phyloP scores from a whole-genome alignment of 2,888 invertebrate genomes.

The Tenthredo amoena region DNA sequence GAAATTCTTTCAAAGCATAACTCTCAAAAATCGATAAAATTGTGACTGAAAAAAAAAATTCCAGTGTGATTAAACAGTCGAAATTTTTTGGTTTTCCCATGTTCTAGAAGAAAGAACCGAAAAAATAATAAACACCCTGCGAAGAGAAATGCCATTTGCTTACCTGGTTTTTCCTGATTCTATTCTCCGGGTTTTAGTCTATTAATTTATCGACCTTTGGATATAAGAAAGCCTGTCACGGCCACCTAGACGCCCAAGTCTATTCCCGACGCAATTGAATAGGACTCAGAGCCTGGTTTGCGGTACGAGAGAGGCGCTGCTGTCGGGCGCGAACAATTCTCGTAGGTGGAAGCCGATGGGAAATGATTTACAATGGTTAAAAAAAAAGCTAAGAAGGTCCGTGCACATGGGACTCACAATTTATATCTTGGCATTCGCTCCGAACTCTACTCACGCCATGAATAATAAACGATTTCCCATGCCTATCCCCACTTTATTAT shows the following conservation, averaged over 20 bases:
- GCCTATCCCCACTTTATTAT: not conserved
- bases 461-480: slow-evolving; percentile 10
- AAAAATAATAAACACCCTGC: not conserved
- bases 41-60: not conserved
- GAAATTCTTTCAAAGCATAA: not conserved
- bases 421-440: slow-evolving; percentile 4
- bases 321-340: slow-evolving; percentile 43
- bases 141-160: not conserved
- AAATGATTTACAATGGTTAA: slow-evolving; percentile 59
- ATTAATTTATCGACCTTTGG: slow-evolving; percentile 18
- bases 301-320: not conserved
- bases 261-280: not conserved
- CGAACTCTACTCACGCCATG: not conserved
- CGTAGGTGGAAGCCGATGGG: slow-evolving; percentile 61
- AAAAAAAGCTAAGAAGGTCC: not conserved
- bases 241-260: not conserved
- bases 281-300: not conserved
- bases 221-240: not conserved
- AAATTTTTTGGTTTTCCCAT: too few species aligned
- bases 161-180: not conserved
- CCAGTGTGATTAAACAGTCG: too few species aligned
- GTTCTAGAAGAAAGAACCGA: not conserved
- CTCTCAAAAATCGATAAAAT: too few species aligned
- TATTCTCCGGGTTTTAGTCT: not conserved
- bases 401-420: not conserved